Base-by-base conservation (phyloP, 1,140 invertebrate genomes). In the Leptonema lineaticorne region DNA sequence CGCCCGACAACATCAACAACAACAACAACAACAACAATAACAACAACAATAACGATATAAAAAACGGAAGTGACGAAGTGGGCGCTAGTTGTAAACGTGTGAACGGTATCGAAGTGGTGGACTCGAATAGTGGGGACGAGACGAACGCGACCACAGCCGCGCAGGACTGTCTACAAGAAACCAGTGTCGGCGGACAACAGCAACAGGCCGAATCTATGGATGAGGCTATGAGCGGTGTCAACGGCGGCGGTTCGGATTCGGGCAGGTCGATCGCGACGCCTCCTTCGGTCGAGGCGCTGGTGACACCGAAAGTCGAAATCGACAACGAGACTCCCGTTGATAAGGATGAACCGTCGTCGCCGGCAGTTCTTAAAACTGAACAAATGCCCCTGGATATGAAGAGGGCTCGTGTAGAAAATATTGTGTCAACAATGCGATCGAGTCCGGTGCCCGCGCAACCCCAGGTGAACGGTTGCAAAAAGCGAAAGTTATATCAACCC, bases 401-500 rank as follows among this genome's bases (percentile, higher is more conserved):
- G 80, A 88, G 94, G 70, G 93, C 93, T 18, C 87, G 95, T 66
- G 93, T 97, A 62, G 95, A 97, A 83, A 95, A 95, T 78, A 96
- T 97, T 70, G 92, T 96, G 58, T 94, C 91, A 59, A 92, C 90
- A 56, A 96, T 96, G 91, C 85, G 92, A 66, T 90, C 91, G 72
- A 93, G 92, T 74, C 91, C 92, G 6, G 88, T 88, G 24, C 80
- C 81, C 0, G 75, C 77, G 46, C 84, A 87, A 64, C 82, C 86
- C 4, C 86, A 88, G 78, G 92, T 93, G 63, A 95, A 93, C 79
- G 95, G 92, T 45, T 97, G 92, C 82, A 96, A 96, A 78, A 98
- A 98, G 82, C 86, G 96, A 20, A 98, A 98, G 80, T 85, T 97
- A n/a, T 97, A 97, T 77, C 93, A 97, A 74, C 96, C 96, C 0